Evolutionary conservation across 1,140 invertebrate species (phyloP), one percentile per base, ranked within the genome.

Genomic region (Carposina sasakii): DNA sequence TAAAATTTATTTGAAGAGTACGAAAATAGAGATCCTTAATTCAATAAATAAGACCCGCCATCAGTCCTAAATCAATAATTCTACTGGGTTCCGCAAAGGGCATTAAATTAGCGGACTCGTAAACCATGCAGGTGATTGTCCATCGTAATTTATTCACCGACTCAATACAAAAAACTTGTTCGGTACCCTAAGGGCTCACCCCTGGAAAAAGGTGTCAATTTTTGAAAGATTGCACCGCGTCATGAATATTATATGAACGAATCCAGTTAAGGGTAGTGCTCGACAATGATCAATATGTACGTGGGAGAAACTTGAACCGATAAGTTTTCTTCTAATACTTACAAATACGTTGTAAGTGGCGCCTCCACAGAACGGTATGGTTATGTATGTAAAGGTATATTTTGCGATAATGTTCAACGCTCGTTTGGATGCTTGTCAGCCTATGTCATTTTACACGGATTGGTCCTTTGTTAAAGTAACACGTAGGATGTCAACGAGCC

Each of bases 241-340:
- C 79, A 81, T 83, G 79, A 83, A 83, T 83, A 81, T 83, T 83
- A 81, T 83, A 83, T 83, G 71, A 81, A 77, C 68, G 75, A 81
- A 74, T 76, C 67, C 71, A 81, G 76, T 83, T 82, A 83, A 78
- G 76, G 79, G 70, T 73, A 78, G 78, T 81, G 78, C 72, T 76
- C 69, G 76, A 81, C 81, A 83, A 83, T 83, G 79, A 76, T 76
- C 68, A 59, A 63, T n/a, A n/a, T n/a, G n/a, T n/a, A n/a, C n/a
- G n/a, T n/a, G n/a, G n/a, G n/a, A n/a, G n/a, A n/a, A n/a, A n/a
- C n/a, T n/a, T n/a, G n/a, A n/a, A n/a, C n/a, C n/a, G n/a, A n/a
- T n/a, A n/a, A n/a, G n/a, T n/a, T n/a, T n/a, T n/a, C n/a, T n/a
- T n/a, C n/a, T n/a, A n/a, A n/a, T n/a, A n/a, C n/a, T n/a, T n/a